Conservation (phyloP, 1,140 invertebrate species). For the Chrysopa pallens region DNA sequence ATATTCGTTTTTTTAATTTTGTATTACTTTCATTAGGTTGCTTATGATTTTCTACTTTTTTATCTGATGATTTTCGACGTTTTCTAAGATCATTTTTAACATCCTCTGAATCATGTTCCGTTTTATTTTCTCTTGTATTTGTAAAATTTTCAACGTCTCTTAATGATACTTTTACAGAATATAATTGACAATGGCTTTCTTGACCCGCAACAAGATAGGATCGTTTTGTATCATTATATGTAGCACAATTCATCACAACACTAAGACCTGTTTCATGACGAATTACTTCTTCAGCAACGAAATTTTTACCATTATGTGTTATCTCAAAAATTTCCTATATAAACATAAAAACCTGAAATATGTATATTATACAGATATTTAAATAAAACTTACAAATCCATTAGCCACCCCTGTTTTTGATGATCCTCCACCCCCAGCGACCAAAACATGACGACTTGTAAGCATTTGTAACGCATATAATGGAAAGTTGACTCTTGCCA, state of each 20-base stretch:
- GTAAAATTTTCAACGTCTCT: slow-evolving; percentile 25
- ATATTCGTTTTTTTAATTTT: slow-evolving; percentile 28
- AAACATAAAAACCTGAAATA: slow-evolving; percentile 8
- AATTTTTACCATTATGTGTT: slow-evolving; percentile 59
- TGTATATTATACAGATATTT: slow-evolving; percentile 1
- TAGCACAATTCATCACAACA: slow-evolving; percentile 81
- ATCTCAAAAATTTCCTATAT: slow-evolving; percentile 80
- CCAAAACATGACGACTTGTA: slow-evolving; percentile 79
- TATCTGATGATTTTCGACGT: slow-evolving; percentile 20
- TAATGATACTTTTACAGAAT: slow-evolving; percentile 58
- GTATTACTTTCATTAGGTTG: slow-evolving; percentile 24
- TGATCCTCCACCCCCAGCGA: slow-evolving; percentile 87
- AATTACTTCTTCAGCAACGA: slow-evolving; percentile 69
- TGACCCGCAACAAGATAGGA: slow-evolving; percentile 74
- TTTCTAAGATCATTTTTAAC: slow-evolving; percentile 8
- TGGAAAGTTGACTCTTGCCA: slow-evolving; percentile 81
- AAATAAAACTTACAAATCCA: slow-evolving; percentile 61
- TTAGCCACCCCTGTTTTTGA: slow-evolving; percentile 91
- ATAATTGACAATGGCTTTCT: slow-evolving; percentile 81
- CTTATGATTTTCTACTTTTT: slow-evolving; percentile 22
- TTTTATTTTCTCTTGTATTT: slow-evolving; percentile 25
- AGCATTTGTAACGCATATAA: slow-evolving; percentile 79
- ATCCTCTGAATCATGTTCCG: slow-evolving; percentile 10
- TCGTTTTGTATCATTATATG: slow-evolving; percentile 43
- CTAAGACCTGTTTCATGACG: slow-evolving; percentile 73